These are phyloP conservation scores for Pocillopora damicornis DNA, from an alignment of 64 coral and sea anemone genomes.

Conservation along the genomic window DNA sequence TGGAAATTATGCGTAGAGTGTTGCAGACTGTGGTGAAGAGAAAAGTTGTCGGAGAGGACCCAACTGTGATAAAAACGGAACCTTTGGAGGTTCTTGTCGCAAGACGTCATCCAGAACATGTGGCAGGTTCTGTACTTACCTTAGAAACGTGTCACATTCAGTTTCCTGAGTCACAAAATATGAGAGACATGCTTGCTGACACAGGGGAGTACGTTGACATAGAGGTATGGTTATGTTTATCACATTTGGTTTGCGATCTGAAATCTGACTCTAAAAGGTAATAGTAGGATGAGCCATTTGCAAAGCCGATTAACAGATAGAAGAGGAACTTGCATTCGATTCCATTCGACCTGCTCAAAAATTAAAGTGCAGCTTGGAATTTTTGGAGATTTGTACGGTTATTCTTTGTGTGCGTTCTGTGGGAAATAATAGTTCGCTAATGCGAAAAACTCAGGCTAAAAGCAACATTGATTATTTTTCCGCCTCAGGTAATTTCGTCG, in stretches of 20 bases:
- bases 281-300: too few relatives aligned
- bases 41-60: background rate
- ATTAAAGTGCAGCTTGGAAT: too few relatives aligned
- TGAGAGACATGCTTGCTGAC: background rate
- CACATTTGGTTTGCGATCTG: too few relatives aligned
- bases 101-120: background rate
- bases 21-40: background rate
- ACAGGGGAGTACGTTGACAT: background rate
- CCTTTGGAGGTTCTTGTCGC: background rate
- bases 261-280: too few relatives aligned
- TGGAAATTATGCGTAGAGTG: background rate
- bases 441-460: too few relatives aligned
- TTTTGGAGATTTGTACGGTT: too few relatives aligned
- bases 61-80: background rate
- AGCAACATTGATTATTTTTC: background rate
- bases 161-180: background rate
- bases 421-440: too few relatives aligned
- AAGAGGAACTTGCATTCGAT: too few relatives aligned
- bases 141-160: background rate
- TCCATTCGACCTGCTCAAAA: too few relatives aligned
- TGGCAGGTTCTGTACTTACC: background rate
- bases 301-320: too few relatives aligned
- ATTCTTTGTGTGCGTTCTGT: too few relatives aligned
- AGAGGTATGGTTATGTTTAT: background rate
- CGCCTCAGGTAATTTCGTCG: conserved; percentile 45